phyloP scores from a whole-genome alignment of 2,888 invertebrate genomes.

The Volucella inanis region DNA sequence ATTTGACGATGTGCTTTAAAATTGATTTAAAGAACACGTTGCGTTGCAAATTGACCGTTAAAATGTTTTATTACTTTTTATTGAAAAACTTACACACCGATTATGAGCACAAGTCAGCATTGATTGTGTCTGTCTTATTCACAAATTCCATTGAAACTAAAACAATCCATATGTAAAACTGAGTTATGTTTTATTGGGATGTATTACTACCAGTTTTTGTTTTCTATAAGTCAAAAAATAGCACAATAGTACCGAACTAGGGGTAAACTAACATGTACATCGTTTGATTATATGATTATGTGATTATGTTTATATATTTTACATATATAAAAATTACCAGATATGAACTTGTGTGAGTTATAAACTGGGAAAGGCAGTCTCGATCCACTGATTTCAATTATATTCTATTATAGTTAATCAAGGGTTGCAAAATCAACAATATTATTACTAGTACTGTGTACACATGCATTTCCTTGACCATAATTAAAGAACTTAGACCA shows the following conservation, averaged over 20 bases:
- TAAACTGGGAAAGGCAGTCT: constrained; percentile 5
- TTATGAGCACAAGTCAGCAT: constrained; percentile 14
- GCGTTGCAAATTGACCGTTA: constrained; percentile 10
- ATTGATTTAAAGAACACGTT: background rate
- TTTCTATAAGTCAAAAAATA: constrained; percentile 27
- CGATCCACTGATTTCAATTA: constrained; percentile 37
- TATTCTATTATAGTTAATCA: constrained; percentile 49
- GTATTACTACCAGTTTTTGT: constrained; percentile 11
- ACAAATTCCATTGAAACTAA: constrained; percentile 73
- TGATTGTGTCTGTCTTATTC: constrained; percentile 45
- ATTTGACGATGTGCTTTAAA: too few relatives aligned
- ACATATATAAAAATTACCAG: constrained; percentile 44
- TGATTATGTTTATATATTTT: too few relatives aligned
- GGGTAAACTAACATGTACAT: constrained; percentile 38
- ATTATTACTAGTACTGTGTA: background rate
- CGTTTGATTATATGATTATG: constrained; percentile 42
- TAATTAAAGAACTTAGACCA: constrained; percentile 31
- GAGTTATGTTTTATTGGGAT: constrained; percentile 38
- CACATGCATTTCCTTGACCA: background rate
- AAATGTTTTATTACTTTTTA: constrained; percentile 19
- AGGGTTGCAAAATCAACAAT: constrained; percentile 43
- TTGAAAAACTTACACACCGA: constrained; percentile 13
- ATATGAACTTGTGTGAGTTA: constrained; percentile 35
- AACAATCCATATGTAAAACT: constrained; percentile 25
- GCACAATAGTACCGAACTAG: constrained; percentile 2